phyloP scores from a whole-genome alignment of 2,797 vertebrate genomes.

The Cichlasoma orientale region DNA sequence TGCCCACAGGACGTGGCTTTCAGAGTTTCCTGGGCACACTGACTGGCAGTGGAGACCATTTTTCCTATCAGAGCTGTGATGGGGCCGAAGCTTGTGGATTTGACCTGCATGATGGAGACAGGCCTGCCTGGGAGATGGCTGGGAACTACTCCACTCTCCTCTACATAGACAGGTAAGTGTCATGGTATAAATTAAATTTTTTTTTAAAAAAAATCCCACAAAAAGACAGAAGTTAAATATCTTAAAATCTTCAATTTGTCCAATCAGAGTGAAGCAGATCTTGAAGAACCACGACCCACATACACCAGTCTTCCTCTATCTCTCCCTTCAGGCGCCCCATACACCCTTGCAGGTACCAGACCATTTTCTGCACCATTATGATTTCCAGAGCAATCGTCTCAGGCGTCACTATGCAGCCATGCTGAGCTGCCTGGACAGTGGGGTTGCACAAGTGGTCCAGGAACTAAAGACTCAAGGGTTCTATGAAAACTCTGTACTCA shows the following conservation, averaged over 20 bases:
- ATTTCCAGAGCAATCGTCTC: conserved; percentile 84
- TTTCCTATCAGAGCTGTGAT: conserved; percentile 93
- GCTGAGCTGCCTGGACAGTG: conserved; percentile 91
- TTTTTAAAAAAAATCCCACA: neutral
- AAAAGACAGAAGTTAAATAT: neutral
- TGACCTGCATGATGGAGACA: conserved; percentile 90
- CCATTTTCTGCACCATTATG: conserved; percentile 86
- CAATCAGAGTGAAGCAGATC: conserved; percentile 86
- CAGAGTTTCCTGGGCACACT: conserved; percentile 93
- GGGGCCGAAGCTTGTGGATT: conserved; percentile 92
- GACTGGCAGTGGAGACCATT: conserved; percentile 93
- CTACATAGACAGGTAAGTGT: conserved; percentile 75
- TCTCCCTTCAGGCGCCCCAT: conserved; percentile 93
- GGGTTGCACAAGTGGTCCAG: conserved; percentile 85
- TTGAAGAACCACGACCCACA: conserved; percentile 83
- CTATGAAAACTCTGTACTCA: conserved; percentile 88
- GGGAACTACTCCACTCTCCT: conserved; percentile 94
- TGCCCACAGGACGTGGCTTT: conserved; percentile 91
- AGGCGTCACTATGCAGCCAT: conserved; percentile 90
- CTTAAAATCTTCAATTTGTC: conserved; percentile 13
- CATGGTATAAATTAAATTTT: neutral
- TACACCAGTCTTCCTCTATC: conserved; percentile 90
- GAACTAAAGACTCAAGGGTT: conserved; percentile 84
- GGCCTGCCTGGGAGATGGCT: conserved; percentile 88
- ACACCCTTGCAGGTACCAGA: conserved; percentile 89